Conservation (phyloP, 2,113 vertebrate genomes). For the Notarius lentiginosus region DNA sequence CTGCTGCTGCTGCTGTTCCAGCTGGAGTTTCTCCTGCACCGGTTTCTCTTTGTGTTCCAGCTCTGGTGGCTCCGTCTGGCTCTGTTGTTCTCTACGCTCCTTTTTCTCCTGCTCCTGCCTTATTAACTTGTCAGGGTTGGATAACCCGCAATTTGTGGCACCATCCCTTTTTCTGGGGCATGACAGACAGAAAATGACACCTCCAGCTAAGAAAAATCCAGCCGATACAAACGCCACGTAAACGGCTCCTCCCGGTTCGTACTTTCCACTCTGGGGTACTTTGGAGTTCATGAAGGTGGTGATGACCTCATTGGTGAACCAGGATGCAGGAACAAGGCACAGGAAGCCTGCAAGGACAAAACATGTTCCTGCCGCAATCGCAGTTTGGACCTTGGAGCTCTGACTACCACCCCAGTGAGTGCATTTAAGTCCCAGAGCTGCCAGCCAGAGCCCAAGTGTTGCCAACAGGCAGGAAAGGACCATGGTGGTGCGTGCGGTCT, state of each 20-base stretch:
- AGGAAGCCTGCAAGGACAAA: conserved; percentile 80
- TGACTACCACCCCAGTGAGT: conserved; percentile 82
- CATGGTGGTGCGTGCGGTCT: conserved; percentile 83
- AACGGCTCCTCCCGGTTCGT: conserved; percentile 86
- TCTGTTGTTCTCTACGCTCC: conserved; percentile 45
- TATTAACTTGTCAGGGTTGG: conserved; percentile 44
- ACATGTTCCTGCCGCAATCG: conserved; percentile 82
- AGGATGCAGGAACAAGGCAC: conserved; percentile 82
- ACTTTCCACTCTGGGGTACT: conserved; percentile 82
- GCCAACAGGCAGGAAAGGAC: conserved; percentile 84
- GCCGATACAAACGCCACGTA: conserved; percentile 87
- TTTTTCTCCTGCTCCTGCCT: conserved; percentile 35
- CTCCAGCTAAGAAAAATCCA: conserved; percentile 79
- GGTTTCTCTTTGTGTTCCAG: conserved; percentile 43
- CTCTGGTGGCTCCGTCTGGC: conserved; percentile 45
- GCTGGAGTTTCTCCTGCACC: conserved; percentile 28
- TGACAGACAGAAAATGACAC: conserved; percentile 84
- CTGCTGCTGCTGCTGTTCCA: conserved; percentile 53
- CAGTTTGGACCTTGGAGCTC: conserved; percentile 80
- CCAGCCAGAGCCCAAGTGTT: conserved; percentile 79
- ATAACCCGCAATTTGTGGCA: conserved; percentile 57
- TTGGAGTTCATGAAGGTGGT: conserved; percentile 79
- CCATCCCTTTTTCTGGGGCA: conserved; percentile 71
- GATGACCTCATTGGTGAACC: conserved; percentile 88
- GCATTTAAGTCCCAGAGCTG: conserved; percentile 86